phyloP scores from a whole-genome alignment of 2,888 invertebrate species.

The Bombylius discolor region DNA sequence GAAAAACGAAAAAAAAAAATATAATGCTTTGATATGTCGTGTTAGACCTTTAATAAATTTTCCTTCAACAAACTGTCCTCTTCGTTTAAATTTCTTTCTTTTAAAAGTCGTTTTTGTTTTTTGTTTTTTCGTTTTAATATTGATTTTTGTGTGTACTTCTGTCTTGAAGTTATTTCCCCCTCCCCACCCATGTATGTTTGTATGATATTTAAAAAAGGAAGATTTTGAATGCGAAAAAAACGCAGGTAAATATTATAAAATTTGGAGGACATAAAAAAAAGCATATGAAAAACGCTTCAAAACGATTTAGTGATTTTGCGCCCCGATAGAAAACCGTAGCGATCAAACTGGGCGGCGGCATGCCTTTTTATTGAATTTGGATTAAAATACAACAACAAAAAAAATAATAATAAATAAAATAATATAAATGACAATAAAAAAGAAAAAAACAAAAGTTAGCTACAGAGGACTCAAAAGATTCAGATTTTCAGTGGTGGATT shows the following conservation, averaged over 20 bases:
- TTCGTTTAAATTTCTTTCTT: slow-evolving; percentile 6
- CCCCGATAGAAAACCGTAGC: slow-evolving; percentile 14
- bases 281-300: slow-evolving; percentile 8
- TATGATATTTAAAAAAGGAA: too few relatives aligned
- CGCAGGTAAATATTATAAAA: slow-evolving; percentile 1
- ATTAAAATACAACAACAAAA: too few relatives aligned
- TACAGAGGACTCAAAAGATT: too few relatives aligned
- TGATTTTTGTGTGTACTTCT: too few relatives aligned
- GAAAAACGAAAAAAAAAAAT: neutral
- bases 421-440: too few relatives aligned
- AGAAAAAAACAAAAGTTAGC: too few relatives aligned
- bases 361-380: slow-evolving; percentile 1
- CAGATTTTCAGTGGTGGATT: too few relatives aligned
- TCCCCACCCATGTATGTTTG: too few relatives aligned
- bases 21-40: slow-evolving; percentile 12
- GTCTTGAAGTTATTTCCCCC: too few relatives aligned
- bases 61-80: slow-evolving; percentile 10
- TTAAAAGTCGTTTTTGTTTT: neutral
- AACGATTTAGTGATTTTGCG: slow-evolving; percentile 15
- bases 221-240: slow-evolving; percentile 7
- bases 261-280: slow-evolving; percentile 1
- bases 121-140: too few relatives aligned
- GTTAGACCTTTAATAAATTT: slow-evolving; percentile 15
- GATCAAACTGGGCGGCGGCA: slow-evolving; percentile 10
- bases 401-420: too few relatives aligned